Percentiles rank a stretch among this genome's conserved stretches.
phyloP scores from a whole-genome alignment of 2,888 invertebrate genomes.

The Galeopsomyia nigrocyanea region DNA sequence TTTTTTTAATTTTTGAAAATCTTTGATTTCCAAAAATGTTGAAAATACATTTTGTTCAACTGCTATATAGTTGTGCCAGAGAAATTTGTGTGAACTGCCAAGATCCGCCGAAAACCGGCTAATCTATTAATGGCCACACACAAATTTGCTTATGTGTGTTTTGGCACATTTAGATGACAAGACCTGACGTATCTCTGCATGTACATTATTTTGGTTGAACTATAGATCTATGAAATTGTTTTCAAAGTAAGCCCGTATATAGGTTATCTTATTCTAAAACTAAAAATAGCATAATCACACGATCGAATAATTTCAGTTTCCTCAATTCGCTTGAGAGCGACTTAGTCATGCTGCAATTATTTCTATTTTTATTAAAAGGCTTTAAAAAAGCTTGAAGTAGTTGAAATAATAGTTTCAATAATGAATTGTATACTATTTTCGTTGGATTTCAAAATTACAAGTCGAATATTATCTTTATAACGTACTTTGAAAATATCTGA shows the following conservation, averaged over 20 bases:
- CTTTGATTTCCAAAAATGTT: neutral
- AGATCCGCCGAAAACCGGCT: conserved; percentile 16
- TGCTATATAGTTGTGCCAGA: conserved; percentile 9
- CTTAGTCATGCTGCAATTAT: too few relatives aligned
- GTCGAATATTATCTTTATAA: too few relatives aligned
- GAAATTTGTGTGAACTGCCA: conserved; percentile 15
- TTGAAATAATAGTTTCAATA: too few relatives aligned
- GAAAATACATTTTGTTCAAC: neutral
- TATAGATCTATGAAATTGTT: neutral
- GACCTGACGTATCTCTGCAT: neutral
- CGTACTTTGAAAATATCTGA: too few relatives aligned
- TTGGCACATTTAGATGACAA: conserved; percentile 5
- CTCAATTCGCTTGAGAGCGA: too few relatives aligned
- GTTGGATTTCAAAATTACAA: too few relatives aligned
- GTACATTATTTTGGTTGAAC: too few relatives aligned
- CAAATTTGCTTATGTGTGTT: conserved; percentile 3
- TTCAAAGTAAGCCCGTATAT: neutral
- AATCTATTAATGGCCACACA: conserved; percentile 15
- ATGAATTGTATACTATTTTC: too few relatives aligned
- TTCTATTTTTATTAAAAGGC: too few relatives aligned
- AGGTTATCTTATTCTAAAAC: neutral
- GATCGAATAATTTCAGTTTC: too few relatives aligned
- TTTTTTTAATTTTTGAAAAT: neutral
- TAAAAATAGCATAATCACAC: neutral
- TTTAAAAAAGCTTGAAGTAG: too few relatives aligned